These are phyloP conservation scores for Uria lomvia DNA, from an alignment of 2,113 vertebrate species.

Conservation along the genomic window DNA sequence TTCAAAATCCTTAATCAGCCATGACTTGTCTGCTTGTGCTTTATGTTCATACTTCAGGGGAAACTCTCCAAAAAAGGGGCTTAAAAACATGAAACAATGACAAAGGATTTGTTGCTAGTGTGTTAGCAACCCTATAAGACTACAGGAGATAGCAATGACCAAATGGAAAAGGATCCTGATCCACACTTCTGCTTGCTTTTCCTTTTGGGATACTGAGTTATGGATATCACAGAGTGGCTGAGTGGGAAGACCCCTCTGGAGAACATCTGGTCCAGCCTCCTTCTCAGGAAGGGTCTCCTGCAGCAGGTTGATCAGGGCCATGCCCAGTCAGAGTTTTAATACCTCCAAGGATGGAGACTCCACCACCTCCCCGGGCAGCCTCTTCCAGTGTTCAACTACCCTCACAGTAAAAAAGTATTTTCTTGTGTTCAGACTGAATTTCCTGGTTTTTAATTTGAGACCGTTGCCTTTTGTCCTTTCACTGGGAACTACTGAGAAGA, in stretches of 20 bases:
- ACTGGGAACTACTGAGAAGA: neutral
- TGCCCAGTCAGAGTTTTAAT: neutral
- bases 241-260: neutral
- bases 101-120: neutral
- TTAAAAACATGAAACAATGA: neutral
- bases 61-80: neutral
- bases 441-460: neutral
- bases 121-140: neutral
- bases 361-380: neutral
- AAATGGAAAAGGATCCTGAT: neutral
- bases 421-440: neutral
- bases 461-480: neutral
- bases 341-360: neutral
- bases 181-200: neutral
- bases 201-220: neutral
- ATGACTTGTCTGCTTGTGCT: neutral
- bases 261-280: neutral
- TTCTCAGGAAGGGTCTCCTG: neutral
- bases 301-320: neutral
- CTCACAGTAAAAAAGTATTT: neutral
- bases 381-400: neutral
- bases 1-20: neutral
- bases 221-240: neutral
- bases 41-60: neutral
- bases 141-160: neutral